Base-by-base conservation (phyloP, 2,888 invertebrate genomes). In the Nomada hirtipes region DNA sequence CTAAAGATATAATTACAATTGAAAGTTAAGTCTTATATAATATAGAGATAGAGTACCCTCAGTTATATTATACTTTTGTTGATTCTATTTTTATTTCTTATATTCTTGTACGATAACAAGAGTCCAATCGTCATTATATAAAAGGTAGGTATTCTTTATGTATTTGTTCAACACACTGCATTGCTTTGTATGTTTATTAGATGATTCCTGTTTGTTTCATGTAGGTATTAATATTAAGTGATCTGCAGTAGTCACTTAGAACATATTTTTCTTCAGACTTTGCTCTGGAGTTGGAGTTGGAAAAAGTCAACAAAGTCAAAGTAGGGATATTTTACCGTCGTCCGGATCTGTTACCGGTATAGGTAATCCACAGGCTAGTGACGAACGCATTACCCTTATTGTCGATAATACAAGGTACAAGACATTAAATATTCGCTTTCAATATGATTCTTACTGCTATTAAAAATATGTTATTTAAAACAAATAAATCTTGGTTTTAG, bases 371-470 rank as follows among this genome's bases (percentile, higher is more conserved):
- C 92, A 91, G 76, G 87, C 88, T 68, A 95, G 95, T 74, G 97
- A 97, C 74, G 98, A 98, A 89, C 95, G 97, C 78, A 97, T 99
- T 73, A 98, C 98, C 2, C 95, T 99, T 68, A 97, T 99, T n/a
- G 99, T 99, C 18, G 99, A 99, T 92, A 98, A 98, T 91, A 99
- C 99, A 0, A 95, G 98, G 85, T 92, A 23, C 10, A n/a, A 15
- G 52, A n/a, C 3, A 15, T 15, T 52, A 69, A 71, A 11, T 18
- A 52, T 53, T 18, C 2, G 0, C 0, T 10, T 15, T 52, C n/a
- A 26, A 42, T 47, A 9, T 7, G 23, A 44, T 47, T 20, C 9
- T 61, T 9, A 42, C 1, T 7, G 11, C 1, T 7, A 15, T 15
- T 11, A 2, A 7, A 20, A 23, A 42, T 23, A 29, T 11, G 29